Evolutionary conservation across 2,888 invertebrate genomes (phyloP).

Genomic region (Drosophila cognata): DNA sequence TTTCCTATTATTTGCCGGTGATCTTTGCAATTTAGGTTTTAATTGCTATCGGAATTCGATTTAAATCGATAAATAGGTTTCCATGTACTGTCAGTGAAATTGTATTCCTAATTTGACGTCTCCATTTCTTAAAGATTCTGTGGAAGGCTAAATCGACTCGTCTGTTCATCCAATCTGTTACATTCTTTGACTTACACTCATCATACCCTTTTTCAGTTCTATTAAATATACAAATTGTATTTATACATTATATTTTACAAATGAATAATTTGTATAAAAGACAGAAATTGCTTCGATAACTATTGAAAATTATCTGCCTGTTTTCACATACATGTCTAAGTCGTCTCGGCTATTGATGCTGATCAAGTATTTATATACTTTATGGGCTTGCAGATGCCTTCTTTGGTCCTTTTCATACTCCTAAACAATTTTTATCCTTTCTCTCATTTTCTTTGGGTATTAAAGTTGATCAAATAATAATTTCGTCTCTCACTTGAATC

Average conservation of each 20-base stretch:
- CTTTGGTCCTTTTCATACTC: neutral
- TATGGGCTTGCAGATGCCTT: neutral
- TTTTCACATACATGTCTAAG: neutral
- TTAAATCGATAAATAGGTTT: neutral
- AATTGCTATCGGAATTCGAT: neutral
- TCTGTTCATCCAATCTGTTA: too few species aligned
- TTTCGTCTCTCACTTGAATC: neutral
- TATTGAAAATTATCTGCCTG: neutral
- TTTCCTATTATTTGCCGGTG: neutral
- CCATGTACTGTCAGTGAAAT: neutral
- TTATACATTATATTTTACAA: too few species aligned
- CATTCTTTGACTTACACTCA: too few species aligned
- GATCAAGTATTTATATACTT: neutral
- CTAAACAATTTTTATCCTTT: neutral
- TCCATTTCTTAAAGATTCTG: neutral
- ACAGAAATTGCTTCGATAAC: neutral
- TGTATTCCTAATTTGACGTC: neutral
- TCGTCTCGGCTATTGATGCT: neutral
- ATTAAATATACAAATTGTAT: too few species aligned
- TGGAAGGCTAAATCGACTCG: too few species aligned
- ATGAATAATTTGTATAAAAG: too few species aligned
- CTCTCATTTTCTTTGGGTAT: neutral
- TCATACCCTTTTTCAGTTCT: too few species aligned
- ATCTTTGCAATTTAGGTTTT: neutral
- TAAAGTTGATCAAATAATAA: neutral